Evolutionary conservation across 2,113 vertebrate species (phyloP).

Genomic region (Nymphicus hollandicus): DNA sequence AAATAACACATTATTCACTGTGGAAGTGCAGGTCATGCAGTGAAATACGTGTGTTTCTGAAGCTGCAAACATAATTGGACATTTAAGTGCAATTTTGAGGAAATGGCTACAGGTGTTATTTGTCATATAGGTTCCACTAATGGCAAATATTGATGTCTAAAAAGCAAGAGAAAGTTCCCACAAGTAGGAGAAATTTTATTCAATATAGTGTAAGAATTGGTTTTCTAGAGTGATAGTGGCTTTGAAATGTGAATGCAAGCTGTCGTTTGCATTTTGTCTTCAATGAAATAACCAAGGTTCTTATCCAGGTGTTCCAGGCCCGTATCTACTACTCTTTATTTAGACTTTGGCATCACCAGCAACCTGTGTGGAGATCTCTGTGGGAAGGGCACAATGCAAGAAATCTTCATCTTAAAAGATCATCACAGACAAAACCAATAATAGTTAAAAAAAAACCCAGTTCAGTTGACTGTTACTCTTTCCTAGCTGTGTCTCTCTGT

Average conservation of each 20-base stretch:
- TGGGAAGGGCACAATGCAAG: not conserved
- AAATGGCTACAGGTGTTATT: not conserved
- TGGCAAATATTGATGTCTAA: not conserved
- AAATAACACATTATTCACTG: not conserved
- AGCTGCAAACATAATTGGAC: not conserved
- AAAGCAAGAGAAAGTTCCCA: not conserved
- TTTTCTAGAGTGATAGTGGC: not conserved
- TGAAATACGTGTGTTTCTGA: not conserved
- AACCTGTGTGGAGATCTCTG: not conserved
- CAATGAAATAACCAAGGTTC: not conserved
- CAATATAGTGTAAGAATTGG: not conserved
- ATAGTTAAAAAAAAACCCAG: rapidly evolving
- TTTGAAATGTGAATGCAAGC: not conserved
- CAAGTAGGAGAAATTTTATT: not conserved
- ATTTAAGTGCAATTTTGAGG: slow-evolving; percentile 16
- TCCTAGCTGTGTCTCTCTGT: not conserved
- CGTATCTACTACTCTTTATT: not conserved
- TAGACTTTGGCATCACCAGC: not conserved
- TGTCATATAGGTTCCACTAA: not conserved
- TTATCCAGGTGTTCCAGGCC: not conserved
- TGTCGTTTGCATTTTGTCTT: not conserved
- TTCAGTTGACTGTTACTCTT: not conserved
- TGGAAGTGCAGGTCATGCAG: not conserved
- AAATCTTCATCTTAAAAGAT: not conserved
- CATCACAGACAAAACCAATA: rapidly evolving